Conservation (phyloP, 2,113 vertebrate species). For the Tupaia chinensis region DNA sequence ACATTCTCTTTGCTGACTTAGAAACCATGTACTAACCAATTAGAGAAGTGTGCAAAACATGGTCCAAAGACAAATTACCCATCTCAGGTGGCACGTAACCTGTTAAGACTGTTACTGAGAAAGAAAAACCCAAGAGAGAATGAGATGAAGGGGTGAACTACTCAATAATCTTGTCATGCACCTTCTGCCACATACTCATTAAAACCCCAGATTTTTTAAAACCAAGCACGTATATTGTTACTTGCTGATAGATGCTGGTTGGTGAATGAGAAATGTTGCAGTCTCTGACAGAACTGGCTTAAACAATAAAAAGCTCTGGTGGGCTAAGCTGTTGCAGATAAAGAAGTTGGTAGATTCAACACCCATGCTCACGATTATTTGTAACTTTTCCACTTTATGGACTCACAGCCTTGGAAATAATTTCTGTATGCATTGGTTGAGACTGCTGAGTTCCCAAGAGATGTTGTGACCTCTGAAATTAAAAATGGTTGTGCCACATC, state of each 20-base stretch:
- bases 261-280: slow-evolving; percentile 51
- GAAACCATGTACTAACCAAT: slow-evolving; percentile 59
- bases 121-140: slow-evolving; percentile 66
- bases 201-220: slow-evolving; percentile 62
- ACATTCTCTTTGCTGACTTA: slow-evolving; percentile 58
- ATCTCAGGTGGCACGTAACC: slow-evolving; percentile 38
- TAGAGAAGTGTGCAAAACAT: slow-evolving; percentile 68
- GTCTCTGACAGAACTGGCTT: slow-evolving; percentile 27
- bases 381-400: background rate
- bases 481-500: slow-evolving; percentile 54
- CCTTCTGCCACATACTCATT: slow-evolving; percentile 67
- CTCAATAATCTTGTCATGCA: slow-evolving; percentile 67
- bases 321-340: slow-evolving; percentile 28
- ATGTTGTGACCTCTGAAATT: slow-evolving; percentile 73
- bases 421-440: slow-evolving; percentile 22
- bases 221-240: slow-evolving; percentile 65
- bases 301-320: slow-evolving; percentile 50
- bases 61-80: slow-evolving; percentile 61
- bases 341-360: slow-evolving; percentile 32
- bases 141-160: slow-evolving; percentile 38
- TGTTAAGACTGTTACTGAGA: slow-evolving; percentile 49
- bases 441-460: background rate
- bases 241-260: slow-evolving; percentile 70
- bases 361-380: background rate
- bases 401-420: slow-evolving; percentile 50